Percentiles rank a stretch among this genome's conserved stretches.
Evolutionary conservation across 2,113 vertebrate species (phyloP).

Genomic region (Rissa tridactyla): DNA sequence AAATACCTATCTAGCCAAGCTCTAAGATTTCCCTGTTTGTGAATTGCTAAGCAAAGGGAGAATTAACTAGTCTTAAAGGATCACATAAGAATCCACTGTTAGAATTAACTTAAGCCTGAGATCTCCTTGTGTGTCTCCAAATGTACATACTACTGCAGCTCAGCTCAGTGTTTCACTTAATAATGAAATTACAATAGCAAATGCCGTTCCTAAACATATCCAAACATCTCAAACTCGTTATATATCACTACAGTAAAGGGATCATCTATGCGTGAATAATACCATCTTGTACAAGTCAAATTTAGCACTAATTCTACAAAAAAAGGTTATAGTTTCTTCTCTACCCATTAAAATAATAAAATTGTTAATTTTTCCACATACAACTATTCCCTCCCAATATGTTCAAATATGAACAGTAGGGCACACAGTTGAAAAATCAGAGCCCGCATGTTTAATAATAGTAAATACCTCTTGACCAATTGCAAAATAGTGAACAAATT

Average conservation of each 20-base stretch:
- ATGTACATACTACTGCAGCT: background rate
- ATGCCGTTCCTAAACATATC: background rate
- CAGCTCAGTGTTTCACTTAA: background rate
- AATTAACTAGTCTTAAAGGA: constrained; percentile 1
- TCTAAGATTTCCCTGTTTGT: background rate
- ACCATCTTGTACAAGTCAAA: background rate
- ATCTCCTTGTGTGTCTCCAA: background rate
- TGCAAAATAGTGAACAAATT: background rate
- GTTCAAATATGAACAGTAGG: background rate
- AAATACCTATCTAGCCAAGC: background rate
- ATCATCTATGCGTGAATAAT: background rate
- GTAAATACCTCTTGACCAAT: background rate
- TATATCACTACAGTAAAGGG: background rate
- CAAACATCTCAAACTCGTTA: background rate
- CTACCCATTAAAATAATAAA: background rate
- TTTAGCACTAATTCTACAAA: background rate
- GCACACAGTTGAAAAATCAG: background rate
- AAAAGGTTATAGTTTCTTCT: background rate
- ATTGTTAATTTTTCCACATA: background rate
- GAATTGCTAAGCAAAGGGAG: background rate
- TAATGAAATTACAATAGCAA: background rate
- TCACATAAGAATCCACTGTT: background rate
- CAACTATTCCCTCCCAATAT: background rate
- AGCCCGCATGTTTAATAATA: background rate
- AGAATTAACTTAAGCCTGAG: background rate